Percentiles rank a stretch among this genome's conserved stretches.
Conservation (phyloP, 1,140 invertebrate genomes). For the Acromyrmex echinatior region DNA sequence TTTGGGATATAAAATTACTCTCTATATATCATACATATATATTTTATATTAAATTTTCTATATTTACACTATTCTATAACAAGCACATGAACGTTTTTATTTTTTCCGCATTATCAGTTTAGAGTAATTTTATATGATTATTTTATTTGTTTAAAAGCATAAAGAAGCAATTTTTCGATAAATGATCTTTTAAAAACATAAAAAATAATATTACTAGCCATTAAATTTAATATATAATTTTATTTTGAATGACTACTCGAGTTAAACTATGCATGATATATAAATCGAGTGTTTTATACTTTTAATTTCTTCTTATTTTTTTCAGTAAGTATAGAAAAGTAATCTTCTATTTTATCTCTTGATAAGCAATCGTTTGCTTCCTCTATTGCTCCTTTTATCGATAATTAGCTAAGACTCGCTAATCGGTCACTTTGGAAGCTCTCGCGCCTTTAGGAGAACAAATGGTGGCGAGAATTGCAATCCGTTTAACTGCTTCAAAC, state of each 20-base stretch:
- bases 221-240: neutral
- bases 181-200: constrained; percentile 11
- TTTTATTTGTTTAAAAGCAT: neutral
- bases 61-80: neutral
- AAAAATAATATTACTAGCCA: neutral
- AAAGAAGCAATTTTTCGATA: neutral
- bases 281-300: neutral
- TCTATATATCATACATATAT: constrained; percentile 21
- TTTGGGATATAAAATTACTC: constrained; percentile 44
- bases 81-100: neutral
- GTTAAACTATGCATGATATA: neutral
- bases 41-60: constrained; percentile 49
- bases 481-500: constrained; percentile 78
- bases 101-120: neutral
- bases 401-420: constrained; percentile 61
- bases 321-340: neutral
- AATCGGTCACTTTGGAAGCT: constrained; percentile 57
- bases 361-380: neutral
- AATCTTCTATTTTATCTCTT: neutral
- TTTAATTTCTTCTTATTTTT: neutral
- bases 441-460: constrained; percentile 75
- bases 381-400: constrained; percentile 24
- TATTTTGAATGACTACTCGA: neutral
- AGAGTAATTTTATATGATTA: neutral
- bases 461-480: constrained; percentile 80